phyloP scores from a whole-genome alignment of 1,140 invertebrate genomes.

The Battus philenor region DNA sequence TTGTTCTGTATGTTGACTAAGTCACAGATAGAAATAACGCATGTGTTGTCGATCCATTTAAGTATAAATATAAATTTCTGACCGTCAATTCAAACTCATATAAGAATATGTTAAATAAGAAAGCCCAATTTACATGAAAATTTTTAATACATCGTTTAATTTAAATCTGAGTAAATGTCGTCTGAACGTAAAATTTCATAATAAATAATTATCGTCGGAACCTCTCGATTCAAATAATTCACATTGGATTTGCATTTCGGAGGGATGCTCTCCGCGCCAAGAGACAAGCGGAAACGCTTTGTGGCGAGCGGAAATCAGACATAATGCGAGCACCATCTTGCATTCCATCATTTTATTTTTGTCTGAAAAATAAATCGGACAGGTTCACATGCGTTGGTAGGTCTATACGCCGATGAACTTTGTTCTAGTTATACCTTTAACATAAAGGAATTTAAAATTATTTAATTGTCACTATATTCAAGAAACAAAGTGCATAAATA shows the following conservation, averaged over 20 bases:
- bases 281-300: constrained; percentile 70
- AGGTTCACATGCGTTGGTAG: constrained; percentile 29
- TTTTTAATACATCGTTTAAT: no score
- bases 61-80: no score
- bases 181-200: constrained; percentile 9
- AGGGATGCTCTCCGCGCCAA: constrained; percentile 63
- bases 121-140: no score
- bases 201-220: constrained; percentile 9
- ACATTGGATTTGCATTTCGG: constrained; percentile 55
- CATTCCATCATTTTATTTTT: constrained; percentile 60
- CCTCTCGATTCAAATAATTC: constrained; percentile 19
- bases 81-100: no score
- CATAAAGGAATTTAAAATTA: no score
- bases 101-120: no score
- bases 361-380: constrained; percentile 35
- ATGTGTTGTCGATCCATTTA: no score
- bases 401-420: constrained; percentile 8
- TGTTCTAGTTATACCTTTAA: no score
- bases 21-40: no score
- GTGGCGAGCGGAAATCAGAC: constrained; percentile 60
- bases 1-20: no score
- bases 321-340: constrained; percentile 67
- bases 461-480: background rate
- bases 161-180: no score
- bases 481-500: no score